Evolutionary conservation across 2,888 invertebrate species (phyloP).

Genomic region (Lithophane socia): DNA sequence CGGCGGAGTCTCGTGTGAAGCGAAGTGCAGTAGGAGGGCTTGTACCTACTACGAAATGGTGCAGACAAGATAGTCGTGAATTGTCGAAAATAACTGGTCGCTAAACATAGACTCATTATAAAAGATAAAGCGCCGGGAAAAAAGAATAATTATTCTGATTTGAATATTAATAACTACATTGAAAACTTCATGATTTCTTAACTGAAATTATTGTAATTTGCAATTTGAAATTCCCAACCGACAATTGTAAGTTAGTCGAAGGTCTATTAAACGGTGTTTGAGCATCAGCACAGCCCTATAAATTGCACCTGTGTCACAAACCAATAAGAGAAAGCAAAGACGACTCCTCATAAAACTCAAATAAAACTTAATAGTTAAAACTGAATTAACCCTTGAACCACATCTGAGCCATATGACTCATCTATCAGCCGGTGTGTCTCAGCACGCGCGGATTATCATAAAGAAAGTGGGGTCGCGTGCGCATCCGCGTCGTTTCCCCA

Average conservation of each 20-base stretch:
- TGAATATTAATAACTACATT: neutral
- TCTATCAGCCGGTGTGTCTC: conserved; percentile 39
- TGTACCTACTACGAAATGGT: conserved; percentile 6
- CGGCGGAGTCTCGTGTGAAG: conserved; percentile 47
- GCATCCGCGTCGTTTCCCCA: conserved; percentile 58
- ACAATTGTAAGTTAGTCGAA: neutral
- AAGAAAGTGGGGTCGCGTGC: conserved; percentile 80
- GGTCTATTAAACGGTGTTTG: neutral
- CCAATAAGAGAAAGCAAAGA: conserved; percentile 26
- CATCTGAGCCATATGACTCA: conserved; percentile 28
- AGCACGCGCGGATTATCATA: conserved; percentile 76
- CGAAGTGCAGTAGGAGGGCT: conserved; percentile 35
- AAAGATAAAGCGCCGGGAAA: too few species aligned
- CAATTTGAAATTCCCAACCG: neutral
- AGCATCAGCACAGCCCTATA: neutral
- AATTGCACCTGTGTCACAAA: neutral
- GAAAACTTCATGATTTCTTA: conserved; percentile 8
- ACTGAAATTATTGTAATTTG: neutral
- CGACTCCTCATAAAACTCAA: conserved; percentile 12
- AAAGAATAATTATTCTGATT: neutral
- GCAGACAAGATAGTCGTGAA: neutral
- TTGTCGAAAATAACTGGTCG: too few species aligned
- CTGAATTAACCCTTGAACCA: conserved; percentile 52
- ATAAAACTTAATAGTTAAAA: conserved; percentile 28
- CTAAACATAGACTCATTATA: too few species aligned